Conservation (phyloP, 1,140 invertebrate genomes). For the Drosophila nikananu region DNA sequence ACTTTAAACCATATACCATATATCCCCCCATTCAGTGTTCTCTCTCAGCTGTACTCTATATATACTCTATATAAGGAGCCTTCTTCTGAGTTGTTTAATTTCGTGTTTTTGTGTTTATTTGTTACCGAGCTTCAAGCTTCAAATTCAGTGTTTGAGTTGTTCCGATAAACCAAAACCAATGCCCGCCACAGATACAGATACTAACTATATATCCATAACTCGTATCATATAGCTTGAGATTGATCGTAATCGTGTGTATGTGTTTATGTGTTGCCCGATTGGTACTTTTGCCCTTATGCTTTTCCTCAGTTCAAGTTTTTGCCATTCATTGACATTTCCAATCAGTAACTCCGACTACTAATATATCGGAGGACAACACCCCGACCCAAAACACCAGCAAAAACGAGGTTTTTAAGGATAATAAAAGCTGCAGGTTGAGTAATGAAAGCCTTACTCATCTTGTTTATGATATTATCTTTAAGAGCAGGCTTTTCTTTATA, state of each 20-base stretch:
- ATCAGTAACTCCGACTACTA: constrained; percentile 4
- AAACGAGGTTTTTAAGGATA: no score
- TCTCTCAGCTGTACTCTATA: constrained; percentile 24
- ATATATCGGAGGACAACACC: constrained; percentile 30
- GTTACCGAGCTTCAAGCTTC: constrained; percentile 10
- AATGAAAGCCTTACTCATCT: neutral
- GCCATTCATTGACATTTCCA: constrained; percentile 40
- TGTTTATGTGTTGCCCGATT: constrained; percentile 52
- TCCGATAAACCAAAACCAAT: constrained; percentile 33
- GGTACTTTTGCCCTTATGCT: constrained; percentile 31
- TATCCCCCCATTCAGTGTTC: constrained; percentile 38
- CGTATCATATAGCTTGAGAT: constrained; percentile 37
- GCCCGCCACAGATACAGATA: constrained; percentile 31
- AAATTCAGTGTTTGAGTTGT: constrained; percentile 31
- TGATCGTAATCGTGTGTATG: constrained; percentile 34
- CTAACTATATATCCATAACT: constrained; percentile 19
- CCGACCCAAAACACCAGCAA: constrained; percentile 11
- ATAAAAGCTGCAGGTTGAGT: neutral
- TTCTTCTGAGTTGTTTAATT: constrained; percentile 26
- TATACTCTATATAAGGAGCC: constrained; percentile 25
- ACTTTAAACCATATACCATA: no score
- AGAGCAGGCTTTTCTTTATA: neutral
- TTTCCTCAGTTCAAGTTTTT: constrained; percentile 35
- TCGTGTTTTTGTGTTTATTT: neutral
- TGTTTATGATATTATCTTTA: neutral